Evolutionary conservation across 1,140 invertebrate genomes (phyloP).

Genomic region (Lanistes nyassanus): DNA sequence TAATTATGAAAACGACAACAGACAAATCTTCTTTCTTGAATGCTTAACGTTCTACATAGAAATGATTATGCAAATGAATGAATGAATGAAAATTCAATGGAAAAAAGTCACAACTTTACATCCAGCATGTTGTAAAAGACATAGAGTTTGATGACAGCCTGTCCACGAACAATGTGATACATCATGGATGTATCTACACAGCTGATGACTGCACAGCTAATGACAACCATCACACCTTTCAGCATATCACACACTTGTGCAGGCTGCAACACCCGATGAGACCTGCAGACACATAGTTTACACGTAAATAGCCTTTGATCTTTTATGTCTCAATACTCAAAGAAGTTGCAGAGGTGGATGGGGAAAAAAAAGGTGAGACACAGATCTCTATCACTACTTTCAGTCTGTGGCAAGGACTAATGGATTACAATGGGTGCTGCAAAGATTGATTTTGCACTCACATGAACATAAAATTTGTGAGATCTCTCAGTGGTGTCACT

Average conservation of each 20-base stretch:
- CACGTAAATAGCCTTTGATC: no score
- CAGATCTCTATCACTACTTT: no score
- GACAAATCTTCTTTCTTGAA: no score
- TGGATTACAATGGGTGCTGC: no score
- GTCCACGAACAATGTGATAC: constrained; percentile 98
- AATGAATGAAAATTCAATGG: constrained; percentile 3
- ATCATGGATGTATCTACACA: constrained; percentile 97
- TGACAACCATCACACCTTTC: constrained; percentile 88
- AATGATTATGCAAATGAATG: background rate
- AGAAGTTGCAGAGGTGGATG: no score
- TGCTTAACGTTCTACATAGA: background rate
- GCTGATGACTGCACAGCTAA: constrained; percentile 85
- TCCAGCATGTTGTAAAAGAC: constrained; percentile 99
- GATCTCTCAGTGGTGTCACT: no score
- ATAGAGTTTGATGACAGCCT: constrained; percentile 98
- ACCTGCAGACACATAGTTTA: constrained; percentile 37
- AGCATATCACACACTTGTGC: constrained; percentile 97
- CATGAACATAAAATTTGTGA: no score
- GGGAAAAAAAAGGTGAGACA: no score
- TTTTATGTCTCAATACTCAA: no score
- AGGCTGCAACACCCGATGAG: constrained; percentile 74
- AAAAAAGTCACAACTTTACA: constrained; percentile 69
- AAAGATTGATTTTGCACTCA: no score
- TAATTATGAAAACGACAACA: no score
- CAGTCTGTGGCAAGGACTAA: no score